Evolutionary conservation across 2,113 vertebrate species (phyloP).

Genomic region (Cyprinodon brontotheroides): DNA sequence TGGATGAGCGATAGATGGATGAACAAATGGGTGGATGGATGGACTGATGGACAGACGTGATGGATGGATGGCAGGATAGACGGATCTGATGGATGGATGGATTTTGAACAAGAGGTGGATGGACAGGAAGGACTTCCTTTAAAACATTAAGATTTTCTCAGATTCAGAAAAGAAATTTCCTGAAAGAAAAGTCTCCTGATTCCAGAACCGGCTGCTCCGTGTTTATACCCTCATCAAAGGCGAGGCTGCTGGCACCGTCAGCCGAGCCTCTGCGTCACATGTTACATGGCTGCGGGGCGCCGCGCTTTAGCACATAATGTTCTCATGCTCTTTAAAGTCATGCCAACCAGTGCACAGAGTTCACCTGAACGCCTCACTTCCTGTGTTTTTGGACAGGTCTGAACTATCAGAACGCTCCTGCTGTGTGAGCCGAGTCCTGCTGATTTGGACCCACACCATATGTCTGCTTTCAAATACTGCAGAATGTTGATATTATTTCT

Average conservation of each 20-base stretch:
- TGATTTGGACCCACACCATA: constrained; percentile 39
- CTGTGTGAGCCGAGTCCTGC: constrained; percentile 26
- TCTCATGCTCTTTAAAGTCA: constrained; percentile 41
- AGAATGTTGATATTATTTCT: not conserved
- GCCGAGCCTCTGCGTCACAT: constrained; percentile 12
- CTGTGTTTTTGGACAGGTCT: not conserved
- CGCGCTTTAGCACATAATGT: constrained; percentile 54
- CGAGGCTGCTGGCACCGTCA: constrained; percentile 15
- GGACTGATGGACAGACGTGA: too few relatives aligned
- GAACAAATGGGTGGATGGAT: too few relatives aligned
- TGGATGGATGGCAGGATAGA: too few relatives aligned
- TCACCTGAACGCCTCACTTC: constrained; percentile 36
- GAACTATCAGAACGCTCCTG: constrained; percentile 33
- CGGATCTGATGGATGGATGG: too few relatives aligned
- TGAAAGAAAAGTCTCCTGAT: too few relatives aligned
- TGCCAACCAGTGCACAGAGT: constrained; percentile 34
- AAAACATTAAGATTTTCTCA: not conserved
- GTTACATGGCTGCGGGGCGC: constrained; percentile 25
- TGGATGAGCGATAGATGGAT: too few relatives aligned
- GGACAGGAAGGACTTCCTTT: too few relatives aligned
- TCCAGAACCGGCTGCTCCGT: not conserved
- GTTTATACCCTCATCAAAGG: constrained; percentile 15
- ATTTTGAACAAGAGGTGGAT: too few relatives aligned
- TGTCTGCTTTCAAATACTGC: constrained; percentile 42
- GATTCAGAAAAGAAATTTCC: not conserved